These are phyloP conservation scores for Centruroides sculpturatus DNA, from an alignment of 1,140 invertebrate genomes.

Conservation along the genomic window DNA sequence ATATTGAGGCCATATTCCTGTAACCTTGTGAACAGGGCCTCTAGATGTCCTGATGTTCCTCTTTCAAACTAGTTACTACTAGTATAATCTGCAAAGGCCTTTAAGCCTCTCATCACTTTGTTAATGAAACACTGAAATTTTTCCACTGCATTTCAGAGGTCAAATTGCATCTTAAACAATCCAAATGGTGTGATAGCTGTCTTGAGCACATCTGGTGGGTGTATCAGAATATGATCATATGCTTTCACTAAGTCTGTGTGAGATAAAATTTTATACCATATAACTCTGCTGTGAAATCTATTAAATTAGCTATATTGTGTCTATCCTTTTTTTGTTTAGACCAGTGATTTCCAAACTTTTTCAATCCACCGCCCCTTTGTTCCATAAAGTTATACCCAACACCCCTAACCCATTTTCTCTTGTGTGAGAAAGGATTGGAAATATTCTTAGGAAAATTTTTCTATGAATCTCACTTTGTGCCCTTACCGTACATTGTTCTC, in stretches of 20 bases:
- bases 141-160: neutral
- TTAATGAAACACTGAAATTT: slow-evolving; percentile 16
- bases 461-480: no score
- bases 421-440: no score
- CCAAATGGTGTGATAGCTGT: slow-evolving; percentile 21
- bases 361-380: no score
- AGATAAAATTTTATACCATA: slow-evolving; percentile 10
- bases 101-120: slow-evolving; percentile 8
- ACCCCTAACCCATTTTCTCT: no score
- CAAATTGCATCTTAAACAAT: slow-evolving; percentile 22
- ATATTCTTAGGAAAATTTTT: no score
- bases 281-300: slow-evolving; percentile 15
- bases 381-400: no score
- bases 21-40: slow-evolving; percentile 23
- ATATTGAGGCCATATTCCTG: slow-evolving; percentile 20
- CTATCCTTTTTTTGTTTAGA: slow-evolving; percentile 17
- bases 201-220: slow-evolving; percentile 7
- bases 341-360: no score
- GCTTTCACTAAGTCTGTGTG: slow-evolving; percentile 16
- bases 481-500: no score
- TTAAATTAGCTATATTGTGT: slow-evolving; percentile 19
- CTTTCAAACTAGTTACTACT: slow-evolving; percentile 24
- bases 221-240: slow-evolving; percentile 17
- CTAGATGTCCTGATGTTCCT: slow-evolving; percentile 27
- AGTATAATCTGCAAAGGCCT: slow-evolving; percentile 39